A percentile compares a stretch with the other conserved stretches of the same genome.
Evolutionary conservation across 2,113 vertebrate genomes (phyloP).

Genomic region (Dasyurus viverrinus): DNA sequence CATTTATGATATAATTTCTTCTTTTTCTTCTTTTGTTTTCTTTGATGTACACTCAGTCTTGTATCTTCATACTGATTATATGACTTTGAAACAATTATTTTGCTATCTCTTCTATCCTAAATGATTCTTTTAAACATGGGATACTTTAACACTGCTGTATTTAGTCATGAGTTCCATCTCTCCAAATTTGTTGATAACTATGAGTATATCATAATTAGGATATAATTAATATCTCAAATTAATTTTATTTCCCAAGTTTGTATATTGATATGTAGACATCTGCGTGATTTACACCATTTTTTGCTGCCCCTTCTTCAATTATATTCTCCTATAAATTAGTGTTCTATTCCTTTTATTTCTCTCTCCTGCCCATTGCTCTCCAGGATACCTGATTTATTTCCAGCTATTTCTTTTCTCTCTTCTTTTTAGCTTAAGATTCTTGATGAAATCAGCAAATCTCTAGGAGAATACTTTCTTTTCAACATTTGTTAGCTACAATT

Average conservation of each 20-base stretch:
- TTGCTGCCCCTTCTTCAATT: neutral
- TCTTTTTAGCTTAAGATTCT: neutral
- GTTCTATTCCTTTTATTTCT: neutral
- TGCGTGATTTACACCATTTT: neutral
- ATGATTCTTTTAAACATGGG: neutral
- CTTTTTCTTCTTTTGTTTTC: neutral
- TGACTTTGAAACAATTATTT: neutral
- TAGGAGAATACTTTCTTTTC: neutral
- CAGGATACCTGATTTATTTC: neutral
- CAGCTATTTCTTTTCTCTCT: neutral
- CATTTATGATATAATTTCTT: neutral
- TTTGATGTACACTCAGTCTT: neutral
- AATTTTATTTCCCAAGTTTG: neutral
- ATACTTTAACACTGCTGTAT: neutral
- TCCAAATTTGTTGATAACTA: neutral
- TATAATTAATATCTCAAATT: neutral
- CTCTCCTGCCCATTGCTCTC: neutral
- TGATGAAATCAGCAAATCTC: neutral
- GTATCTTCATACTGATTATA: neutral
- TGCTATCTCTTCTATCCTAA: neutral
- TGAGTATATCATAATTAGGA: neutral
- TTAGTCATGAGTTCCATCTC: neutral
- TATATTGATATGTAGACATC: neutral
- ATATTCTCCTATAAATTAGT: neutral
- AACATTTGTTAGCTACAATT: neutral